Evolutionary conservation across 2,888 invertebrate genomes (phyloP), one percentile per base, ranked within the genome.

Genomic region (Netelia virgata): DNA sequence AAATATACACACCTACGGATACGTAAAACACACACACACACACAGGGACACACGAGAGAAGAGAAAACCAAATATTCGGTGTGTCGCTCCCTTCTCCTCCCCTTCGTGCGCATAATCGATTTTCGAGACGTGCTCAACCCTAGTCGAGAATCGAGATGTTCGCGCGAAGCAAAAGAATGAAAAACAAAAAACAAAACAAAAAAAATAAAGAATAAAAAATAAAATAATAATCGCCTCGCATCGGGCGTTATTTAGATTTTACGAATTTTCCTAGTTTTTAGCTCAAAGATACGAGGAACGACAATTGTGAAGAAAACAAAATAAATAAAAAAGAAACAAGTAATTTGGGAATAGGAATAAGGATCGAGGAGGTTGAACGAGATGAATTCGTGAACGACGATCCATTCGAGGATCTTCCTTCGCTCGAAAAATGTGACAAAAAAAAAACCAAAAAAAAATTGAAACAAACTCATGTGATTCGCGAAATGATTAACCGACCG

Each of bases 391-490:
- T 50, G 47, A 69, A 55, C 53, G 68, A 53, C 63, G 70, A 79
- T 79, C 50, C 36, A 23, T 36, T 70, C n/a, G 47, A 78, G 50
- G 73, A 68, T 61, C 81, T 83, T 76, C 73, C 83, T 83, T 74
- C 20, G 59, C 80, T 84, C 76, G 72, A 61, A 66, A 66, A 76
- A 77, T 53, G 47, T 28, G 28, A 28, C 0, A 28, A 28, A 50
- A 41, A 63, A 68, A 16, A 68, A 53, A 68, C 36, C 53, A 55
- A 61, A 70, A 47, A 80, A 61, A 70, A 84, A 70, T 79, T 59
- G 83, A 63, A 68, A 86, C 83, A 88, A 84, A 87, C 88, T 89
- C 87, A 87, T 85, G 85, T 82, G 78, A 85, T 85, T 82, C 75
- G 72, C 75, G 84, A 85, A 75, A 76, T 74, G 50, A 75, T 85